Evolutionary conservation across 2,888 invertebrate species (phyloP).

Genomic region (Drosophila mulleri): DNA sequence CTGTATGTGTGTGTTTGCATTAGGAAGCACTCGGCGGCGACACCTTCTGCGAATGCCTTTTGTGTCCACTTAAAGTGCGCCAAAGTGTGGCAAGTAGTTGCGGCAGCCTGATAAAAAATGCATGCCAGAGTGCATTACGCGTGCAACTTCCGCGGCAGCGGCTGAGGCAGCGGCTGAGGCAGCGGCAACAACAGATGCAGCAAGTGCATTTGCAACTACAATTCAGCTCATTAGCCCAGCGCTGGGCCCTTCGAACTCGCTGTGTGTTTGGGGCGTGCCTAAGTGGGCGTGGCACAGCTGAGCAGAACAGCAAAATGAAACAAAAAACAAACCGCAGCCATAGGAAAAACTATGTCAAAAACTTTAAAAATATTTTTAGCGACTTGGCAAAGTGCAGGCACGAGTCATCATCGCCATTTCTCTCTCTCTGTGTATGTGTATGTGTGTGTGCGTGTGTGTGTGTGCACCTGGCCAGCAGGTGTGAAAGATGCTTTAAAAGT

Average conservation of each 20-base stretch:
- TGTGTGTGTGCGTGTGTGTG: conserved; percentile 16
- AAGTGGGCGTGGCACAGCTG: conserved; percentile 70
- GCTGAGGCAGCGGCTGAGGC: conserved; percentile 3
- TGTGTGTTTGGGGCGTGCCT: conserved; percentile 59
- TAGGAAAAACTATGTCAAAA: conserved; percentile 76
- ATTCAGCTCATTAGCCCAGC: conserved; percentile 68
- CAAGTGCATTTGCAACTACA: conserved; percentile 25
- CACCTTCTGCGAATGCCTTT: conserved; percentile 13
- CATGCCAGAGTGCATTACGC: conserved; percentile 34
- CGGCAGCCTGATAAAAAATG: conserved; percentile 67
- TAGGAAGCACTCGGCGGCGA: conserved; percentile 7
- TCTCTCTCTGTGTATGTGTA: not conserved
- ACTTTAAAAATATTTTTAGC: conserved; percentile 76
- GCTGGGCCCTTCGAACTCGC: conserved; percentile 54
- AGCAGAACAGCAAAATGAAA: not conserved
- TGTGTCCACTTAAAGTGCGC: conserved; percentile 30
- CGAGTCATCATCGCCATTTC: conserved; percentile 34
- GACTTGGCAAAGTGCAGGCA: conserved; percentile 27
- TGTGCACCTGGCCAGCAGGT: conserved; percentile 59
- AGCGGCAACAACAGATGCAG: conserved; percentile 8
- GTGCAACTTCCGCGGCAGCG: too few species aligned
- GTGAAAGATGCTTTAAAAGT: conserved; percentile 74
- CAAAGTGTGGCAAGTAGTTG: conserved; percentile 20
- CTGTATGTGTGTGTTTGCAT: not conserved
- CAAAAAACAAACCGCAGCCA: not conserved